A percentile compares a stretch with the other conserved stretches of the same genome.
phyloP scores from a whole-genome alignment of 92 coral and sea anemone genomes.

The Pocillopora meandrina region DNA sequence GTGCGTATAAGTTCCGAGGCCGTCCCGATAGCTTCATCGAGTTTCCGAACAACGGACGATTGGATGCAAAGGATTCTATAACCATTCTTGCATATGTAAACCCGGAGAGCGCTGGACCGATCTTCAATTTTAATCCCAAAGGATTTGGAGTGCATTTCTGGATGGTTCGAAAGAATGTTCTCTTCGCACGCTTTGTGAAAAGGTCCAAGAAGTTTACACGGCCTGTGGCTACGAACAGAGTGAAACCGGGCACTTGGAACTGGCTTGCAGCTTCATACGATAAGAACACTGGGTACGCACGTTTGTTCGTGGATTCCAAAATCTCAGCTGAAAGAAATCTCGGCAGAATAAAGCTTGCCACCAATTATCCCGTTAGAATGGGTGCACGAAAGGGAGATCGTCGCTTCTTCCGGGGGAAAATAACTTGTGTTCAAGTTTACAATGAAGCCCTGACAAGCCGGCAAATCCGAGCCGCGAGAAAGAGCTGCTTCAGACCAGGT shows the following conservation, averaged over 20 bases:
- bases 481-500: conserved; percentile 59
- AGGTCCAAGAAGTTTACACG: conserved; percentile 45
- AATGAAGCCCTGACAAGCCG: conserved; percentile 49
- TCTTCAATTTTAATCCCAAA: conserved; percentile 54
- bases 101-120: conserved; percentile 77
- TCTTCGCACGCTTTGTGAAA: conserved; percentile 69
- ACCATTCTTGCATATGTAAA: conserved; percentile 67
- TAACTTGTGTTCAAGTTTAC: conserved; percentile 64
- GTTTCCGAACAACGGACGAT: conserved; percentile 73
- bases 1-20: conserved; percentile 67
- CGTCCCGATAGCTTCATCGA: conserved; percentile 73
- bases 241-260: conserved; percentile 60
- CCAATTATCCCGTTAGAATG: conserved; percentile 62
- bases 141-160: conserved; percentile 73
- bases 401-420: conserved; percentile 66
- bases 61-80: conserved; percentile 58
- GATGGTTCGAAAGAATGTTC: conserved; percentile 59
- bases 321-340: conserved; percentile 46
- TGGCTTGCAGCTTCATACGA: conserved; percentile 57
- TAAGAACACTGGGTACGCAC: conserved; percentile 55
- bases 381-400: conserved; percentile 65
- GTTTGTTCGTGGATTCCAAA: conserved; percentile 47
- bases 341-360: conserved; percentile 58
- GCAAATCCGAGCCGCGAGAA: conserved; percentile 59
- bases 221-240: conserved; percentile 45